These are phyloP conservation scores for Propithecus perrieri DNA, from an alignment of 2,797 vertebrate genomes.

Conservation along the genomic window DNA sequence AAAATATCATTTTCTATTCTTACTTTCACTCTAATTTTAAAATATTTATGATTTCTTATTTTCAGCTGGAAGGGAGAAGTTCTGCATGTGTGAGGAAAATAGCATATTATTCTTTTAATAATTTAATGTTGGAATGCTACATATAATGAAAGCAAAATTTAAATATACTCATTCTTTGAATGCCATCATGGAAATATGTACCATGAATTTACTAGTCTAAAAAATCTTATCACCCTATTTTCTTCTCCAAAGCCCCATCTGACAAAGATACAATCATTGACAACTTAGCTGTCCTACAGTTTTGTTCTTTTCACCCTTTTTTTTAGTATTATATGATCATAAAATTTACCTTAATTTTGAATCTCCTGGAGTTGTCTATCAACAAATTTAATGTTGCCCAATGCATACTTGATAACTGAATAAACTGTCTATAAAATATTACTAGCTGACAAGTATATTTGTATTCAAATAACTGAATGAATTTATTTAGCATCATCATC, in stretches of 20 bases:
- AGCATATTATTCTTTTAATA: not conserved
- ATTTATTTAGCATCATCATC: not conserved
- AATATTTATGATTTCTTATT: not conserved
- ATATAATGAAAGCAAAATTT: not conserved
- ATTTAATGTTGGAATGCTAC: not conserved
- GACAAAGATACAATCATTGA: not conserved
- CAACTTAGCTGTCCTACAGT: not conserved
- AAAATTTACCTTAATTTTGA: not conserved
- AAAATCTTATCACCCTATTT: not conserved
- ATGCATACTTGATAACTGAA: not conserved
- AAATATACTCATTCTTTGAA: not conserved
- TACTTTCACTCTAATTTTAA: not conserved
- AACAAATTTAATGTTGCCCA: not conserved
- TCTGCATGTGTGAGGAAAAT: not conserved
- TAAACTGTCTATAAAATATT: conserved; percentile 23
- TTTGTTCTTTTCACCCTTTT: not conserved
- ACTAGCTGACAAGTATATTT: not conserved
- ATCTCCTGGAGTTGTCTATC: not conserved
- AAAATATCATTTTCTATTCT: not conserved
- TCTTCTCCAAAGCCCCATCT: rapidly evolving
- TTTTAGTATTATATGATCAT: not conserved
- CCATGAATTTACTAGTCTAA: not conserved
- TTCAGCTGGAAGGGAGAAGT: not conserved
- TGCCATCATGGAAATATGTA: not conserved
- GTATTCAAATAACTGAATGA: not conserved